Evolutionary conservation across 2,797 vertebrate species (phyloP), one percentile per base, ranked within the genome.

Genomic region (Leptodactylus fallax): DNA sequence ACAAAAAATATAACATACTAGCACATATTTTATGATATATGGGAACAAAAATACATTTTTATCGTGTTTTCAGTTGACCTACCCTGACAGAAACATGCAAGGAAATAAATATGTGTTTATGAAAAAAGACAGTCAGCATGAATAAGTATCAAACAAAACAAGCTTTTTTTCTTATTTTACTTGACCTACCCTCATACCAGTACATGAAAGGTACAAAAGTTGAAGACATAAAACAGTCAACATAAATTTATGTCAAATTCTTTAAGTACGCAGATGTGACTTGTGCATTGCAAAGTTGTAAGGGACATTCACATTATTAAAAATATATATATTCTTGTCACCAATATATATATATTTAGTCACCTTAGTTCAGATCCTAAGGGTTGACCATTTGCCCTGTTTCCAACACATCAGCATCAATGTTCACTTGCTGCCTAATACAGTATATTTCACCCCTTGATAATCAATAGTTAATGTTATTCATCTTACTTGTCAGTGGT

Each of bases 111-210:
- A 83, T 45, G 49, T 81, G 47, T 82, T 83, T 65, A 76, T 58
- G 80, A 87, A 78, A 61, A 87, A 77, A 67, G 77, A 78, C 81
- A 82, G 80, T 87, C 86, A 83, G 11, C 60, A 27, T 87, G 65
- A 87, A 87, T 87, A 83, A 77, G 49, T 87, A 80, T 87, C 80
- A 87, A 87, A 17, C 58, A 77, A 87, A 67, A 81, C 55, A 21
- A 11, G 25, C 25, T 87, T 65, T 53, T n/a, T 25, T 83, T 65
- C 71, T 83, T 49, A 67, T 78, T 58, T 87, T 87, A 83, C 47
- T 78, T 87, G 86, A 87, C 80, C 86, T 87, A 83, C 86, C 80
- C 86, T 83, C 69, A 83, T 87, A 87, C 86, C 71, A 87, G 80
- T 83, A 67, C 72, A 83, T 67, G 16, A 58, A 87, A 87, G 72